Evolutionary conservation across 2,113 vertebrate species (phyloP).

Genomic region (Pampusana beccarii): DNA sequence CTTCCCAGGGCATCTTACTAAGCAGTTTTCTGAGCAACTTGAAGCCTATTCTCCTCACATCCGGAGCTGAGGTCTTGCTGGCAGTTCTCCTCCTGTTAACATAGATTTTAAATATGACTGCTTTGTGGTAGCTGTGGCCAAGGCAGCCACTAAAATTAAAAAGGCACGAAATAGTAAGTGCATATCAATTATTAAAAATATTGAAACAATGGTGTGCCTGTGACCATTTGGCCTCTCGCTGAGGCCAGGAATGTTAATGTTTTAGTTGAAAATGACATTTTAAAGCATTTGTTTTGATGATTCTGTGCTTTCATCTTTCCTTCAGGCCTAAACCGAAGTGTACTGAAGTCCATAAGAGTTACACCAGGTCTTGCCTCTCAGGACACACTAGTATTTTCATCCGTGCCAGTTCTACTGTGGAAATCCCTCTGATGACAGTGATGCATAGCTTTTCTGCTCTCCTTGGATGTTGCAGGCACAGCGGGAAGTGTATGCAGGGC

Average conservation of each 20-base stretch:
- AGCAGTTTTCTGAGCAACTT: too few species aligned
- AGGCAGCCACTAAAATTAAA: neutral
- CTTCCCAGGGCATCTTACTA: too few species aligned
- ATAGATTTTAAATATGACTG: too few species aligned
- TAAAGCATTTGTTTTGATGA: neutral
- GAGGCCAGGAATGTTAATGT: neutral
- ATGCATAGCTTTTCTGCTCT: neutral
- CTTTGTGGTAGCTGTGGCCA: too few species aligned
- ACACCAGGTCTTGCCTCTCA: neutral
- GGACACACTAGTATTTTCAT: neutral
- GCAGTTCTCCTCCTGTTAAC: too few species aligned
- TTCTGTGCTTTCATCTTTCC: neutral
- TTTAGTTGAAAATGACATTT: neutral
- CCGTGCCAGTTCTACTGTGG: neutral
- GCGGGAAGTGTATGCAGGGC: neutral
- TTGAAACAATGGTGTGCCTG: neutral
- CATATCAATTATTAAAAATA: neutral
- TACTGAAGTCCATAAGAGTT: neutral
- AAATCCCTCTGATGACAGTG: neutral
- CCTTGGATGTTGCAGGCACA: neutral
- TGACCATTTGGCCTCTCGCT: neutral
- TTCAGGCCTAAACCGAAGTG: neutral
- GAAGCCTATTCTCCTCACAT: too few species aligned
- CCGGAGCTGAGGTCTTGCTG: too few species aligned
- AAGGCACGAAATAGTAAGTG: neutral